Evolutionary conservation across 2,888 invertebrate species (phyloP).

Genomic region (Tineola bisselliella): DNA sequence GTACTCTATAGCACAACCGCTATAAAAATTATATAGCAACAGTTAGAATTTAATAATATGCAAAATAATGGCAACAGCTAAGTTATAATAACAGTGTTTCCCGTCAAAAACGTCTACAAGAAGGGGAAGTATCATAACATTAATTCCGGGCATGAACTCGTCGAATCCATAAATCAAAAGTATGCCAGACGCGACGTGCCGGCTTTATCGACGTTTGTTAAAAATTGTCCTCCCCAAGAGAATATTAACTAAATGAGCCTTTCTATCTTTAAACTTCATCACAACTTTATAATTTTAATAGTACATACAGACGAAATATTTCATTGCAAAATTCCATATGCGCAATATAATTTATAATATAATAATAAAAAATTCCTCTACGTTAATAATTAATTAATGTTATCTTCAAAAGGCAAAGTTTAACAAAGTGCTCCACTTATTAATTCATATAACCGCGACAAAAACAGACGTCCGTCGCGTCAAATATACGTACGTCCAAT

Average conservation of each 20-base stretch:
- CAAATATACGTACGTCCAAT: background rate
- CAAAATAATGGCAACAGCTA: background rate
- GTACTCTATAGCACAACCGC: slow-evolving; percentile 7
- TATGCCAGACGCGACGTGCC: slow-evolving; percentile 16
- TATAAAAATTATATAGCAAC: slow-evolving; percentile 2
- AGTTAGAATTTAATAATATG: background rate
- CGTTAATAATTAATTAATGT: no score
- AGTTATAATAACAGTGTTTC: background rate
- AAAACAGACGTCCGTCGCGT: background rate
- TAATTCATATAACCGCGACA: background rate
- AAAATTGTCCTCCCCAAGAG: slow-evolving; percentile 18
- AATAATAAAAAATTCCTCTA: no score
- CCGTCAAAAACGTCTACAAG: slow-evolving; percentile 3
- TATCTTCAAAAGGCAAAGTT: no score
- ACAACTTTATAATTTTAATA: background rate
- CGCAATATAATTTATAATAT: no score
- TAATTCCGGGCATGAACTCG: slow-evolving; percentile 31
- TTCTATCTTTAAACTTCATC: background rate
- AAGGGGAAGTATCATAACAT: slow-evolving; percentile 23
- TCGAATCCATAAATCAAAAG: slow-evolving; percentile 30
- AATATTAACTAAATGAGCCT: slow-evolving; percentile 11
- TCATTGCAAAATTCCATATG: no score
- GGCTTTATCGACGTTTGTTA: slow-evolving; percentile 27
- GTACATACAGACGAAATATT: no score
- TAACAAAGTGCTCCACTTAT: no score